Percentiles rank a stretch among this genome's conserved stretches.
These are phyloP conservation scores for Grallaria varia DNA, from an alignment of 2,113 vertebrate species.

Conservation along the genomic window DNA sequence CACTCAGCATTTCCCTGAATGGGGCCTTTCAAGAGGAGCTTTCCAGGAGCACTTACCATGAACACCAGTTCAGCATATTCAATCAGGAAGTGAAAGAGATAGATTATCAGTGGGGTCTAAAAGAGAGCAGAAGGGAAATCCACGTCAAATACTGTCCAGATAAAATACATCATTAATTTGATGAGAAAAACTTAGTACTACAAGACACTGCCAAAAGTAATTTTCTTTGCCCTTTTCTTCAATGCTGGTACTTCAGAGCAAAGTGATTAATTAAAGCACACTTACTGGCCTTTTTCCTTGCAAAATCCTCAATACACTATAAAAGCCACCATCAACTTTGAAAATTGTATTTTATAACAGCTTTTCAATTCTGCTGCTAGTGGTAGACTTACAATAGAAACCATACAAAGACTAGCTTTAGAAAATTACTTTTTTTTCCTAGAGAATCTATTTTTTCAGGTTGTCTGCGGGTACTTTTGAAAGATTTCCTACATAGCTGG, in stretches of 20 bases:
- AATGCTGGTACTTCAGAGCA: neutral
- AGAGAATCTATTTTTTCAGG: neutral
- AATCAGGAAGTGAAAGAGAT: conserved; percentile 95
- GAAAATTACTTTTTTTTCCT: neutral
- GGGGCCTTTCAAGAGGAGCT: neutral
- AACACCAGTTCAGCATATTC: conserved; percentile 96
- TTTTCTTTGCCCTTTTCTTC: neutral
- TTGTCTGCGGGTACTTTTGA: neutral
- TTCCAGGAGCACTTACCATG: conserved; percentile 82
- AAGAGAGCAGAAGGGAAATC: conserved; percentile 48
- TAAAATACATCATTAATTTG: neutral
- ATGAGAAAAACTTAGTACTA: neutral
- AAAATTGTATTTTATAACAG: neutral
- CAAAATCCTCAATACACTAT: neutral
- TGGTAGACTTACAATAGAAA: neutral
- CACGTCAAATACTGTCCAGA: neutral
- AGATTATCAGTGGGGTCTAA: conserved; percentile 94
- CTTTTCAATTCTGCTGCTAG: neutral
- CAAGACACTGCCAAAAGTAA: neutral
- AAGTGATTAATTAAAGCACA: neutral
- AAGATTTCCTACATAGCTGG: neutral
- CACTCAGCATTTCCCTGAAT: neutral
- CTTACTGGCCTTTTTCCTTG: neutral
- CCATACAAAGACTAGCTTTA: neutral
- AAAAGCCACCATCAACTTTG: neutral